Conservation (phyloP, 2,797 vertebrate genomes). For the Labeo calbasu region DNA sequence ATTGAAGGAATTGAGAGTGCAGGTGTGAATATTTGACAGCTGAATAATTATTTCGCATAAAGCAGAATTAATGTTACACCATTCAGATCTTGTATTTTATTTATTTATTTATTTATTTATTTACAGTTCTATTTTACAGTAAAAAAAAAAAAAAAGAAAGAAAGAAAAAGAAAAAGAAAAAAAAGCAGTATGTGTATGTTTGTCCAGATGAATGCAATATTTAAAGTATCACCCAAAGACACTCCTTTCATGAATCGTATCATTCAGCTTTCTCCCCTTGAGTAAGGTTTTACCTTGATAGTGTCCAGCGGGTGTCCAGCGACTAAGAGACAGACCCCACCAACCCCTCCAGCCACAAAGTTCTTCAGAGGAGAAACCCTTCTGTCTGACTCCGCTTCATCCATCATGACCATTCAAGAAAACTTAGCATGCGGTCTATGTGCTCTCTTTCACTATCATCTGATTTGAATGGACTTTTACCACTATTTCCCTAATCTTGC, state of each 20-base stretch:
- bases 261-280: neutral
- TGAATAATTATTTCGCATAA: neutral
- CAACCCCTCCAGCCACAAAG: conserved; percentile 79
- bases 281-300: conserved; percentile 75
- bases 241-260: neutral
- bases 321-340: conserved; percentile 78
- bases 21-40: neutral
- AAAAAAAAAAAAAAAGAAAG: no score
- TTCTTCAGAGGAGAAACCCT: conserved; percentile 76
- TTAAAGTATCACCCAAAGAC: neutral
- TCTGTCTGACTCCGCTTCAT: conserved; percentile 34
- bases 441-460: neutral
- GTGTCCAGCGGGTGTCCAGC: conserved; percentile 83
- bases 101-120: no score
- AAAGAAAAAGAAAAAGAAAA: neutral
- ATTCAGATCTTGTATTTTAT: neutral
- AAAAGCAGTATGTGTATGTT: neutral
- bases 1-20: neutral
- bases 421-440: neutral
- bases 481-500: neutral
- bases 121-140: no score
- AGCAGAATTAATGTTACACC: neutral
- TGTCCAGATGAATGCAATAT: neutral
- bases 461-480: conserved; percentile 30
- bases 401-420: conserved; percentile 58